Conservation (phyloP, 2,888 invertebrate genomes). For the Andrena fulva region DNA sequence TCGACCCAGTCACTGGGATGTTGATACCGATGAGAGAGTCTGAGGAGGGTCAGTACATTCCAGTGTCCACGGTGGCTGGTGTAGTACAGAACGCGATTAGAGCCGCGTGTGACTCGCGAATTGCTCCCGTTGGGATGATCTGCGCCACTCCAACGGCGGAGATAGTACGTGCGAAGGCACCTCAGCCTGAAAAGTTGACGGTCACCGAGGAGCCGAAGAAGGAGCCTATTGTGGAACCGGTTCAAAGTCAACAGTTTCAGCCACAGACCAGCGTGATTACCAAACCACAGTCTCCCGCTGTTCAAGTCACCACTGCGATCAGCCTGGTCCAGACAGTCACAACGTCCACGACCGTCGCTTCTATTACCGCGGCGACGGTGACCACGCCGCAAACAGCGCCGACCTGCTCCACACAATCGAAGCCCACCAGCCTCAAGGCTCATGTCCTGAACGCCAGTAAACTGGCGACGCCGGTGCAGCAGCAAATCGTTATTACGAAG, state of each 20-base stretch:
- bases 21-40: conserved; percentile 90
- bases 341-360: conserved; percentile 63
- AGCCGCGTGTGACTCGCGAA: conserved; percentile 69
- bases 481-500: conserved; percentile 78
- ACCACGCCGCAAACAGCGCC: conserved; percentile 42
- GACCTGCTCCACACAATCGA: conserved; percentile 69
- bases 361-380: conserved; percentile 49
- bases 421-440: conserved; percentile 88
- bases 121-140: conserved; percentile 59
- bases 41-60: conserved; percentile 89
- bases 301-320: conserved; percentile 71
- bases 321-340: conserved; percentile 69
- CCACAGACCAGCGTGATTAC: conserved; percentile 78
- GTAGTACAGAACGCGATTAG: conserved; percentile 70
- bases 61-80: conserved; percentile 84
- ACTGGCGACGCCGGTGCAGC: conserved; percentile 72
- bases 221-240: conserved; percentile 61
- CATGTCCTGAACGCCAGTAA: conserved; percentile 87
- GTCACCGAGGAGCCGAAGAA: conserved; percentile 73
- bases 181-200: conserved; percentile 84
- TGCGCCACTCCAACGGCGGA: conserved; percentile 59
- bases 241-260: conserved; percentile 53
- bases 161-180: conserved; percentile 74
- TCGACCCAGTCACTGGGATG: conserved; percentile 91
- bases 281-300: conserved; percentile 76